A percentile compares a stretch with the other conserved stretches of the same genome.
These are phyloP conservation scores for Bellardia pandia DNA, from an alignment of 2,888 invertebrate genomes.

Conservation along the genomic window DNA sequence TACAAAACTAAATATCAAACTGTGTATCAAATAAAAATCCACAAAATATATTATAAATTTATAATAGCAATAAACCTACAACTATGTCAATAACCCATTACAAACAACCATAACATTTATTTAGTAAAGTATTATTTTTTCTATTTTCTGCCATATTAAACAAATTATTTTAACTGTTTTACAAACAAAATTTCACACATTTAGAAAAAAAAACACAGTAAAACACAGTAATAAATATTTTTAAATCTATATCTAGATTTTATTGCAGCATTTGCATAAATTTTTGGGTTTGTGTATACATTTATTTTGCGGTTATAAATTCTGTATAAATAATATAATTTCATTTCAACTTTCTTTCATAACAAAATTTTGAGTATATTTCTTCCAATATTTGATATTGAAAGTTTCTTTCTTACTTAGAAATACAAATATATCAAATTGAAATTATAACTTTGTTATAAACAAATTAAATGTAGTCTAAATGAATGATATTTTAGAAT, in stretches of 20 bases:
- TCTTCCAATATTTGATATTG: neutral
- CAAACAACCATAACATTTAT: neutral
- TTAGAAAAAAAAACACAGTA: neutral
- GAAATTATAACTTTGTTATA: neutral
- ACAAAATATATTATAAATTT: too few species aligned
- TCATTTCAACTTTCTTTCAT: too few species aligned
- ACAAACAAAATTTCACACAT: neutral
- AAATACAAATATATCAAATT: neutral
- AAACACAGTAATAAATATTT: too few species aligned
- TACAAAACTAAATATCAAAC: too few species aligned
- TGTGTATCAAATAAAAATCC: too few species aligned
- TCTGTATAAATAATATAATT: too few species aligned
- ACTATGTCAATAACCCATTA: too few species aligned
- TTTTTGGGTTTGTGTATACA: too few species aligned
- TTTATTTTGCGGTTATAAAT: too few species aligned
- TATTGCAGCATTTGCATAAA: neutral
- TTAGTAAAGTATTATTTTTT: neutral
- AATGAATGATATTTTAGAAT: neutral
- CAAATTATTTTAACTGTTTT: conserved; percentile 5
- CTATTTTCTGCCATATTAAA: neutral
- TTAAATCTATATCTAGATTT: neutral
- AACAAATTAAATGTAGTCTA: neutral
- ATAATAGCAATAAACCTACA: too few species aligned
- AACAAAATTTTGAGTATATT: too few species aligned
- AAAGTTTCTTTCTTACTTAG: neutral